Evolutionary conservation across 1,140 invertebrate species (phyloP), one percentile per base, ranked within the genome.

Genomic region (Tribolium madens): DNA sequence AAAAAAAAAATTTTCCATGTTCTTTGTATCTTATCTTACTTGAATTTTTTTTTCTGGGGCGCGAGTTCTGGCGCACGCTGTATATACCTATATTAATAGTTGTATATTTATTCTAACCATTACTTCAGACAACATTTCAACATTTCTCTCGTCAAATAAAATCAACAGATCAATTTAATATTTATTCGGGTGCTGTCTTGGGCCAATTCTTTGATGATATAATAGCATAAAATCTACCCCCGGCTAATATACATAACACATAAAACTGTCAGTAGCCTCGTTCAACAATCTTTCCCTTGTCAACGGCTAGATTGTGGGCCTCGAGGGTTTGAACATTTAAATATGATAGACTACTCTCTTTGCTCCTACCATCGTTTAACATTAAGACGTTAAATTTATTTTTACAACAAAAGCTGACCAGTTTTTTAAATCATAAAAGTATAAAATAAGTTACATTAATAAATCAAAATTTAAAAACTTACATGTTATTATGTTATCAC

Each of bases 211-310:
- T 33, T 26, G 57, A 64, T 64, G 57, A 64, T 64, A 31, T 64
- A 64, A 64, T 64, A 64, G 57, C 14, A 64, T 7, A 33, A 64
- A 64, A 64, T n/a, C 57, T 33, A 64, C 57, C 57, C 57, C 14
- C 57, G 57, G 57, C 57, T 64, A 64, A 64, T 64, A 64, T 64
- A 64, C 57, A 64, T 64, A 64, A 64, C 57, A 64, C 26, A 64
- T 64, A 64, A 64, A 64, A 64, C 57, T 64, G 57, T 64, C 57
- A 64, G 57, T 31, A 33, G 14, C 3, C 26, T 26, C 26, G 36
- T 64, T 64, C 57, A 64, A n/a, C n/a, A 33, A 26, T 64, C 26
- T 64, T 18, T 21, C 57, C 57, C 57, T 64, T 64, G 57, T 64
- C 57, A 64, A 33, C 57, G 26, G 14, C 7, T 64, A 64, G 57